Evolutionary conservation across 2,797 vertebrate genomes (phyloP), one percentile per base, ranked within the genome.

Genomic region (Acanthopagrus latus): DNA sequence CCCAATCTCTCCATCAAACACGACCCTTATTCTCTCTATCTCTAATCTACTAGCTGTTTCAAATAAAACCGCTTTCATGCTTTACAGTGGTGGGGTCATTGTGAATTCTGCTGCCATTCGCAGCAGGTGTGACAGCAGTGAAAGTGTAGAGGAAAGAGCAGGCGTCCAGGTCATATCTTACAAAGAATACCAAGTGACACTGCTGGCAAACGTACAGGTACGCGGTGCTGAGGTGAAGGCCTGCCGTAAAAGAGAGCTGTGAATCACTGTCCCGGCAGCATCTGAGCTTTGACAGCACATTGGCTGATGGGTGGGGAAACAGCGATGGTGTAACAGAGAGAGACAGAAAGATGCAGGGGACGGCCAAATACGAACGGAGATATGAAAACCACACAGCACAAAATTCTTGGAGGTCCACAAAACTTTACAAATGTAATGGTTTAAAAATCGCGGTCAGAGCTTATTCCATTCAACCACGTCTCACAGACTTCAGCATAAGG

Each of bases 181-280:
- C 76, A 84, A 68, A 82, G 62, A 86, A 80, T 63, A 71, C 64
- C 55, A 64, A 78, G 48, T 48, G 72, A 83, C 85, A 74, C 65
- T 20, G 23, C 66, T n/a, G 70, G 56, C 60, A 52, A 81, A 75
- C 27, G 70, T 60, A 5, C 33, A 64, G 44, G 9, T 21, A 64
- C 43, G 46, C 0, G n/a, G 51, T 23, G 66, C 73, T 14, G 48
- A 77, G 56, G 72, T 56, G 43, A 81, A 47, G 43, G 3, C 51
- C 23, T 1, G 47, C 51, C 51, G 56, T 48, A 56, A 51, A 50
- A 56, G 21, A 71, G 47, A 6, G 44, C 41, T 38, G 27, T 44
- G 70, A 59, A 48, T 71, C 62, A 51, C 43, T 60, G 65, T 75
- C 50, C 21, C 4, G 29, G 38, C 9, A 18, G 51, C 29, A 41